phyloP scores from a whole-genome alignment of 2,888 invertebrate species.

The Melanchra persicariae region DNA sequence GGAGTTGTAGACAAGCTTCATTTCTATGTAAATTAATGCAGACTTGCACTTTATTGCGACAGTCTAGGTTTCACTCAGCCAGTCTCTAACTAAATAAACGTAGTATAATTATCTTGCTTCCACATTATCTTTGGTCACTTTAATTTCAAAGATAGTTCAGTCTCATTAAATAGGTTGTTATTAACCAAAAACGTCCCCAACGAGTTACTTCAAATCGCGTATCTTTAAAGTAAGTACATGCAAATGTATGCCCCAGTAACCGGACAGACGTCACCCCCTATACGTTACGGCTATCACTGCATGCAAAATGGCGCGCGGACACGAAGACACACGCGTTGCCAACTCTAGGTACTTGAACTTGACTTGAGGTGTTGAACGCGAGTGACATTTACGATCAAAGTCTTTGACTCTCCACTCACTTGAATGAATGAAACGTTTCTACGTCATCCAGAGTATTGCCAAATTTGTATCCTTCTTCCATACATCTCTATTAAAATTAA shows the following conservation, averaged over 20 bases:
- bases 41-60: not conserved
- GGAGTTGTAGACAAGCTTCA: conserved; percentile 13
- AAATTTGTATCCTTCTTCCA: not conserved
- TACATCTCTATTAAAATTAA: not conserved
- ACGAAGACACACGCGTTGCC: conserved; percentile 74
- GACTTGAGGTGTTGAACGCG: conserved; percentile 76
- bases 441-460: no score
- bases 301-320: conserved; percentile 74
- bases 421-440: conserved; percentile 6
- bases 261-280: conserved; percentile 78
- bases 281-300: conserved; percentile 67
- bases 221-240: conserved; percentile 78
- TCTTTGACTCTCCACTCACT: conserved; percentile 45
- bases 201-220: conserved; percentile 67
- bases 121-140: not conserved
- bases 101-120: not conserved
- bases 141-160: not conserved
- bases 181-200: conserved; percentile 21
- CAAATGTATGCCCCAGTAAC: conserved; percentile 72
- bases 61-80: not conserved
- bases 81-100: not conserved
- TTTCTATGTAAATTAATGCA: conserved; percentile 38
- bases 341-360: conserved; percentile 86
- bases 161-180: not conserved
- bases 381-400: conserved; percentile 64